A percentile compares a stretch with the other conserved stretches of the same genome.
Conservation (phyloP, 2,113 vertebrate genomes). For the Limnothrissa miodon region DNA sequence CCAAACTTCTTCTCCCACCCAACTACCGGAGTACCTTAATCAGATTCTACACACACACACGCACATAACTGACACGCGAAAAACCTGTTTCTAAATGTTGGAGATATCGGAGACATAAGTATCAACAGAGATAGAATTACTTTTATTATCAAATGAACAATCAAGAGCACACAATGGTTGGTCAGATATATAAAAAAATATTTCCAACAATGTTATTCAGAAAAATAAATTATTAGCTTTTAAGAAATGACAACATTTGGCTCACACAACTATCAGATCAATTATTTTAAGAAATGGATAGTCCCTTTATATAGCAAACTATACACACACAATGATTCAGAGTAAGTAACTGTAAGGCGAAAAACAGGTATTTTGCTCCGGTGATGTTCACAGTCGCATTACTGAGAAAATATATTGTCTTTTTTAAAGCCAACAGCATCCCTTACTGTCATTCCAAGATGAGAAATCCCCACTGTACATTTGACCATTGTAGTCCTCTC, state of each 20-base stretch:
- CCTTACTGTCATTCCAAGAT: not conserved
- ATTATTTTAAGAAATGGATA: slow-evolving; percentile 9
- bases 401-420: not conserved
- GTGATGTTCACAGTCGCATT: slow-evolving; percentile 9
- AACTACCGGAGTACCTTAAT: not conserved
- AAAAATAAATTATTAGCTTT: not conserved
- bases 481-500: not conserved
- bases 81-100: not conserved
- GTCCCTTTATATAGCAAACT: slow-evolving; percentile 6
- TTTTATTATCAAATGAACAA: slow-evolving; percentile 32
- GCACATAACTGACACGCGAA: not conserved
- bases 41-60: not conserved
- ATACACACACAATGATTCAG: not conserved
- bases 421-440: not conserved
- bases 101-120: not conserved
- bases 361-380: not conserved
- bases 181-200: slow-evolving; percentile 20
- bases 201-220: slow-evolving; percentile 17
- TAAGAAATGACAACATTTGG: slow-evolving; percentile 25
- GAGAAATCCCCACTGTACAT: not conserved
- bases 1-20: not conserved
- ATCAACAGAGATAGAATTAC: not conserved
- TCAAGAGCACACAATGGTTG: slow-evolving; percentile 11
- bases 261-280: slow-evolving; percentile 18
- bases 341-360: too few relatives aligned